A percentile compares a stretch with the other conserved stretches of the same genome.
phyloP scores from a whole-genome alignment of 2,797 vertebrate species.

The Etheostoma perlongum region DNA sequence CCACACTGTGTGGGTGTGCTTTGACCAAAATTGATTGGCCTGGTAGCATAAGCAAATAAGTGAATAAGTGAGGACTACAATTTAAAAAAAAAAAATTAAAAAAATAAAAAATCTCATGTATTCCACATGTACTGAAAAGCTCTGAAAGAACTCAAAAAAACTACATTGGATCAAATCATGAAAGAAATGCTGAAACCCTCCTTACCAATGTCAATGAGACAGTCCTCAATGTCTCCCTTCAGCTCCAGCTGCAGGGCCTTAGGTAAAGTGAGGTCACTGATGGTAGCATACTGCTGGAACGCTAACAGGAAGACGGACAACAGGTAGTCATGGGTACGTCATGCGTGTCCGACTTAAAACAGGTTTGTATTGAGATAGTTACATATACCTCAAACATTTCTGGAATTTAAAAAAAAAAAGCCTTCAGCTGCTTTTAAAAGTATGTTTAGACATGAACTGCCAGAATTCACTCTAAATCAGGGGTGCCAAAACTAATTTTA shows the following conservation, averaged over 20 bases:
- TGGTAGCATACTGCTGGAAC: slow-evolving; percentile 73
- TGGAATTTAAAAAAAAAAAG: neutral
- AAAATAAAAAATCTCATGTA: neutral
- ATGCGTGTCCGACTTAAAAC: neutral
- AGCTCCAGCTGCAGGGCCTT: slow-evolving; percentile 81
- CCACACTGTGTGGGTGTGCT: neutral
- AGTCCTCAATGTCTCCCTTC: slow-evolving; percentile 83
- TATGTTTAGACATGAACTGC: neutral
- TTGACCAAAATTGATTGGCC: neutral
- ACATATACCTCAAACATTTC: neutral
- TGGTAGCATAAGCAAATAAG: neutral
- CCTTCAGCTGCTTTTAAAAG: neutral
- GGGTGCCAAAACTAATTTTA: too few relatives aligned
- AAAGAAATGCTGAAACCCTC: neutral
- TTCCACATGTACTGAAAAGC: neutral
- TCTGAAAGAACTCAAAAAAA: neutral
- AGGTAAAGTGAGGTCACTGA: slow-evolving; percentile 75
- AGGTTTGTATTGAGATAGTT: neutral
- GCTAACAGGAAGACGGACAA: slow-evolving; percentile 59
- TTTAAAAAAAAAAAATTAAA: too few relatives aligned
- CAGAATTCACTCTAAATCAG: neutral
- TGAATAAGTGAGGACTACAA: too few relatives aligned
- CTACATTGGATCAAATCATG: neutral
- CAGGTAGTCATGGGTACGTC: neutral
- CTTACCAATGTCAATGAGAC: slow-evolving; percentile 83